phyloP scores from a whole-genome alignment of 2,888 invertebrate species.

The Drosophila phalerata region DNA sequence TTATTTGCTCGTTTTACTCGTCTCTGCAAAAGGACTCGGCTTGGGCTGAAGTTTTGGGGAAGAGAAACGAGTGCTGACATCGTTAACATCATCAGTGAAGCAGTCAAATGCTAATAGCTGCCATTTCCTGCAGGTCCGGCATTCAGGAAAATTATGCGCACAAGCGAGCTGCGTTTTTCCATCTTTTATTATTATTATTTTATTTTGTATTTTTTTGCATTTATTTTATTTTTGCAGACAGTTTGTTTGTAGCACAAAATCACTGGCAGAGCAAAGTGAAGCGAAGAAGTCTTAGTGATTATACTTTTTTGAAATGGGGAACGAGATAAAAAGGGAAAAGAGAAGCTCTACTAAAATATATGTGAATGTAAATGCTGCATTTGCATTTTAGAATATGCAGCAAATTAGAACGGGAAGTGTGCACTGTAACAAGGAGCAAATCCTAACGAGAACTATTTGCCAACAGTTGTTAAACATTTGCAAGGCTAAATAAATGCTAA shows the following conservation, averaged over 20 bases:
- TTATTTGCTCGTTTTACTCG: too few relatives aligned
- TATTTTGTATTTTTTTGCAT: constrained; percentile 17
- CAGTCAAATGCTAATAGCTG: constrained; percentile 80
- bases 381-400: constrained; percentile 75
- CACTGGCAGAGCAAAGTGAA: constrained; percentile 27
- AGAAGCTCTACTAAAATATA: constrained; percentile 1
- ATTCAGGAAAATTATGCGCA: constrained; percentile 76
- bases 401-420: constrained; percentile 67
- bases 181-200: constrained; percentile 1
- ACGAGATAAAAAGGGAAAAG: not conserved
- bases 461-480: constrained; percentile 23
- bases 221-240: constrained; percentile 32
- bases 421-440: constrained; percentile 38
- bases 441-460: constrained; percentile 19
- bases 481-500: constrained; percentile 21
- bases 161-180: constrained; percentile 59
- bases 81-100: constrained; percentile 80
- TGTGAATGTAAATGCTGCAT: constrained; percentile 66
- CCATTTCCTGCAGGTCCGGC: constrained; percentile 79
- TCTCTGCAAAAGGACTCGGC: not conserved
- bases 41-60: not conserved
- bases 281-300: constrained; percentile 31
- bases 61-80: constrained; percentile 48
- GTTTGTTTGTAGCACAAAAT: constrained; percentile 61
- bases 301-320: constrained; percentile 18